Percentiles rank a stretch among this genome's conserved stretches.
phyloP scores from a whole-genome alignment of 2,113 vertebrate species.

The Vidua macroura region DNA sequence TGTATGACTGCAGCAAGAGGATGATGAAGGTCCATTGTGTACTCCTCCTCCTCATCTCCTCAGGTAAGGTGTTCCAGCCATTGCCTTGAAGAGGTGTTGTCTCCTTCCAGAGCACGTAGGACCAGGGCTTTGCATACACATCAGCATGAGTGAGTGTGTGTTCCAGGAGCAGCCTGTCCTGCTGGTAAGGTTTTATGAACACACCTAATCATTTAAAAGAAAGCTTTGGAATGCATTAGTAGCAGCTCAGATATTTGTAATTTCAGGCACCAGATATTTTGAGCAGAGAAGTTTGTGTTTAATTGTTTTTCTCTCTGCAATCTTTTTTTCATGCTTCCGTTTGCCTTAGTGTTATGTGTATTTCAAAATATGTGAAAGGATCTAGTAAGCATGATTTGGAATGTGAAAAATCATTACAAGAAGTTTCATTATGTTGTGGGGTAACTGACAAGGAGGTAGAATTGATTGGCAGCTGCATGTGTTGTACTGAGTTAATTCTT shows the following conservation, averaged over 20 bases:
- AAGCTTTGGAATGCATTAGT: background rate
- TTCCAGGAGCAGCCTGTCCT: background rate
- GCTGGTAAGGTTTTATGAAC: background rate
- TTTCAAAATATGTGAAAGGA: background rate
- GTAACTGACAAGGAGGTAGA: background rate
- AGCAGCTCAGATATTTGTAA: background rate
- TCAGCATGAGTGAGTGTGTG: accelerated
- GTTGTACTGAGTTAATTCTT: background rate
- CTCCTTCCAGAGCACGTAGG: background rate
- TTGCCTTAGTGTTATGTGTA: background rate
- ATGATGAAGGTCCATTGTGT: background rate
- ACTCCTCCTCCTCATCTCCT: slow-evolving; percentile 52
- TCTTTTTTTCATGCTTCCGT: background rate
- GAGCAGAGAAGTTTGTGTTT: background rate
- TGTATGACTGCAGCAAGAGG: background rate
- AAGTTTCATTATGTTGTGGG: background rate
- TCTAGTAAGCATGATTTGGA: background rate
- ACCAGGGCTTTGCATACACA: background rate
- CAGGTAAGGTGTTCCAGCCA: slow-evolving; percentile 49
- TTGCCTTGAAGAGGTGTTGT: background rate
- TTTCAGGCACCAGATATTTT: background rate
- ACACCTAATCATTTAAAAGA: background rate
- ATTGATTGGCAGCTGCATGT: slow-evolving; percentile 69
- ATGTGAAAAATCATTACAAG: background rate
- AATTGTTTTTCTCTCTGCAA: background rate